Conservation (phyloP, 2,113 vertebrate genomes). For the Onychostruthus taczanowskii region DNA sequence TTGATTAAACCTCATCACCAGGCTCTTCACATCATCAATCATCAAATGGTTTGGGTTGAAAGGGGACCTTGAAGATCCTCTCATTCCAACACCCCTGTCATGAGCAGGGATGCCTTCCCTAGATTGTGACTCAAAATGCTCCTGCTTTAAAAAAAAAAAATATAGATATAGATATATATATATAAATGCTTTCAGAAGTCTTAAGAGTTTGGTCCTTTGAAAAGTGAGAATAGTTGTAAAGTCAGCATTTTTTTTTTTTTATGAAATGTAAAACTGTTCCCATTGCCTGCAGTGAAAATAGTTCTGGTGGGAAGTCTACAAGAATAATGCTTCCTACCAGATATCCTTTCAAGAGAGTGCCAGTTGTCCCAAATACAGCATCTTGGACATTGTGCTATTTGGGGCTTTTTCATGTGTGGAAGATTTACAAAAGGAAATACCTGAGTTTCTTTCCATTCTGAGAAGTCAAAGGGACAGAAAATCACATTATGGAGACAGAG, state of each 20-base stretch:
- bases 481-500: not conserved
- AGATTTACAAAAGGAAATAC: not conserved
- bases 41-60: not conserved
- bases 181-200: not conserved
- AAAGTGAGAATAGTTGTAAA: not conserved
- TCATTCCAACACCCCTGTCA: rapidly evolving
- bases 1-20: not conserved
- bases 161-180: too few relatives aligned
- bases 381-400: not conserved
- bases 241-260: not conserved
- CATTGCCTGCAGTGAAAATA: not conserved
- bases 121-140: not conserved
- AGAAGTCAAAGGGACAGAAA: not conserved
- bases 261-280: not conserved
- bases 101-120: not conserved
- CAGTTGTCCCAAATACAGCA: not conserved
- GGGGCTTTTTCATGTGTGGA: not conserved
- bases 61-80: not conserved
- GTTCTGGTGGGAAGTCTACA: not conserved
- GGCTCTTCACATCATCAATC: not conserved
- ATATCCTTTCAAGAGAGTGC: not conserved
- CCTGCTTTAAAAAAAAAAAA: not conserved
- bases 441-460: not conserved
- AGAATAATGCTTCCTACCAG: not conserved
- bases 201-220: not conserved